A percentile compares a stretch with the other conserved stretches of the same genome.
Evolutionary conservation across 2,888 invertebrate species (phyloP).

Genomic region (Ectemnius lituratus): DNA sequence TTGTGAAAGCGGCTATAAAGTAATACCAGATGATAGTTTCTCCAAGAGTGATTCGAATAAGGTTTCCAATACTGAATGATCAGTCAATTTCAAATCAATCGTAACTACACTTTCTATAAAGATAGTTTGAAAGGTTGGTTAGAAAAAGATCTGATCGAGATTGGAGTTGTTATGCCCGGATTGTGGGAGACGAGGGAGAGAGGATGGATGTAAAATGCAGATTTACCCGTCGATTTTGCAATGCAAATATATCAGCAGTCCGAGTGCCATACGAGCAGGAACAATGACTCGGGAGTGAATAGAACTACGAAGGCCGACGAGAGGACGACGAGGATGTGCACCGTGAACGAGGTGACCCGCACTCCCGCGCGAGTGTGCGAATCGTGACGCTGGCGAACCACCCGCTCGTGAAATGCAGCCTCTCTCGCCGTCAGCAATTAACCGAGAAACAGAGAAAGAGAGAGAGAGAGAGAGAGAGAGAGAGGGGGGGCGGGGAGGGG

Average conservation of each 20-base stretch:
- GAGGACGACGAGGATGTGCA: slow-evolving; percentile 8
- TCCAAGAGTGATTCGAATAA: slow-evolving; percentile 42
- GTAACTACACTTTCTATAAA: too few relatives aligned
- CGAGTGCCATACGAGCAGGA: neutral
- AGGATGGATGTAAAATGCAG: neutral
- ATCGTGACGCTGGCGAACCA: slow-evolving; percentile 43
- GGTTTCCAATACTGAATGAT: slow-evolving; percentile 46
- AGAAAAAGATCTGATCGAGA: too few relatives aligned
- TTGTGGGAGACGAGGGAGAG: neutral
- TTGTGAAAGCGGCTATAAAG: slow-evolving; percentile 26
- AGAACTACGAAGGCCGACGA: neutral
- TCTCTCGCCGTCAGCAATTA: slow-evolving; percentile 45
- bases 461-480: slow-evolving; percentile 9
- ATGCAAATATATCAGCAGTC: neutral
- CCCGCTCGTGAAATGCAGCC: slow-evolving; percentile 39
- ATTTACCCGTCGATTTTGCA: neutral
- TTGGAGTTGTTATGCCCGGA: too few relatives aligned
- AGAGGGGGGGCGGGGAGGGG: too few relatives aligned
- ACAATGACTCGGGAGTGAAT: slow-evolving; percentile 4
- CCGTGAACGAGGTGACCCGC: slow-evolving; percentile 41
- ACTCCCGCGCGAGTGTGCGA: slow-evolving; percentile 48
- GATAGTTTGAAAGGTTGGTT: too few relatives aligned
- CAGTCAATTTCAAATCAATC: too few relatives aligned
- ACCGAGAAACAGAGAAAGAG: slow-evolving; percentile 38
- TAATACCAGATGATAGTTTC: slow-evolving; percentile 31